Percentiles rank a stretch among this genome's conserved stretches.
Conservation (phyloP, 2,888 invertebrate genomes). For the Operophtera brumata region DNA sequence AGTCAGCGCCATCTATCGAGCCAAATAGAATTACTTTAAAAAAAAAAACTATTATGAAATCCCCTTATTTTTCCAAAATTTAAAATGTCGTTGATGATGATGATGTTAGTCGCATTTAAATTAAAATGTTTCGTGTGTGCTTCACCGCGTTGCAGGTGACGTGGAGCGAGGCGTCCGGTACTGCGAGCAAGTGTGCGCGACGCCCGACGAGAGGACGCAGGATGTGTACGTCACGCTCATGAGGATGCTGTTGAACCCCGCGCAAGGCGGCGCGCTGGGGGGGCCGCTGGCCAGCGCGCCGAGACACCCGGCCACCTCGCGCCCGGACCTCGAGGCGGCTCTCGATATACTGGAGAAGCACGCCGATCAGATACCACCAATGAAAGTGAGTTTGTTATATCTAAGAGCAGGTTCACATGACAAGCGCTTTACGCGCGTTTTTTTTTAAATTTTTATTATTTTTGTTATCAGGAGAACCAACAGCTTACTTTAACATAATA, state of each 20-base stretch:
- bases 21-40: too few relatives aligned
- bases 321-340: slow-evolving; percentile 89
- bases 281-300: slow-evolving; percentile 72
- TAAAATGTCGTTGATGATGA: too few relatives aligned
- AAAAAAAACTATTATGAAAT: too few relatives aligned
- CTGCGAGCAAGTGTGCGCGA: slow-evolving; percentile 86
- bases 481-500: too few relatives aligned
- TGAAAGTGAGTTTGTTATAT: slow-evolving; percentile 82
- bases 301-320: slow-evolving; percentile 81
- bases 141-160: slow-evolving; percentile 78
- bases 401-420: too few relatives aligned
- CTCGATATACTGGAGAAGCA: slow-evolving; percentile 90
- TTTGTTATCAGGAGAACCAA: too few relatives aligned
- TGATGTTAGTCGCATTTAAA: too few relatives aligned
- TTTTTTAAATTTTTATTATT: too few relatives aligned
- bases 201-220: slow-evolving; percentile 57
- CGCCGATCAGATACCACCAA: slow-evolving; percentile 91
- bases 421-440: too few relatives aligned
- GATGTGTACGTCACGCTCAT: slow-evolving; percentile 84
- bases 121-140: not conserved
- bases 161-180: slow-evolving; percentile 91
- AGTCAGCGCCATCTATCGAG: too few relatives aligned
- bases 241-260: slow-evolving; percentile 71
- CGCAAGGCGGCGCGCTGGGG: slow-evolving; percentile 49
- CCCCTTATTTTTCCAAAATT: too few relatives aligned